A percentile compares a stretch with the other conserved stretches of the same genome.
phyloP scores from a whole-genome alignment of 2,113 vertebrate genomes.

The Corynorhinus townsendii region DNA sequence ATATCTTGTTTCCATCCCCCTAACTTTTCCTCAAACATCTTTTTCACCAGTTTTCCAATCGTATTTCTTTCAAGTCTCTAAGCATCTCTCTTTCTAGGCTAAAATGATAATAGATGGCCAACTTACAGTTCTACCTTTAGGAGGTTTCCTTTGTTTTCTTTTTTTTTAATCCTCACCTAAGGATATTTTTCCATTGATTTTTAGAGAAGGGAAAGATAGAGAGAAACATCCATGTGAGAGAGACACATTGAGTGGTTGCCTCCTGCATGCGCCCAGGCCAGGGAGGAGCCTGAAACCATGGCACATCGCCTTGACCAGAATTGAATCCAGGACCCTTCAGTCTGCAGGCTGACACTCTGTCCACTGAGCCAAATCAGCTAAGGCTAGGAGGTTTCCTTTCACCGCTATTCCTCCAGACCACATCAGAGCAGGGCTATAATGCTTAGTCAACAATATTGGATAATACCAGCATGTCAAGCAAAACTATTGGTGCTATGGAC shows the following conservation, averaged over 20 bases:
- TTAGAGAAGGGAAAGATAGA: too few species aligned
- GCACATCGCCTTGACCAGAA: too few species aligned
- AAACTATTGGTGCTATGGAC: not conserved
- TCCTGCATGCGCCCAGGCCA: too few species aligned
- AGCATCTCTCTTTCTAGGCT: not conserved
- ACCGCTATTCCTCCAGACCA: not conserved
- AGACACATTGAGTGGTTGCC: too few species aligned
- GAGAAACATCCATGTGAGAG: too few species aligned
- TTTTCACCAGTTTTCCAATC: not conserved
- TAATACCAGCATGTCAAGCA: not conserved
- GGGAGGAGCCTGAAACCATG: too few species aligned
- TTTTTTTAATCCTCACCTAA: too few species aligned
- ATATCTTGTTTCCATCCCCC: not conserved
- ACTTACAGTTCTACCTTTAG: not conserved
- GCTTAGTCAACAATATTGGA: not conserved
- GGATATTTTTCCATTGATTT: too few species aligned
- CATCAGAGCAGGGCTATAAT: not conserved
- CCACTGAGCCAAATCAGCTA: too few species aligned
- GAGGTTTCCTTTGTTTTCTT: not conserved
- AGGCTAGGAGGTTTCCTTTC: not conserved
- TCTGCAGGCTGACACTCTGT: too few species aligned
- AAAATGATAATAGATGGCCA: not conserved
- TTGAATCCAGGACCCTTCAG: too few species aligned
- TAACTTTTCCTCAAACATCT: not conserved
- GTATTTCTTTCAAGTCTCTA: not conserved